Evolutionary conservation across 2,797 vertebrate species (phyloP), one percentile per base, ranked within the genome.

Genomic region (Fistularia tabacaria): DNA sequence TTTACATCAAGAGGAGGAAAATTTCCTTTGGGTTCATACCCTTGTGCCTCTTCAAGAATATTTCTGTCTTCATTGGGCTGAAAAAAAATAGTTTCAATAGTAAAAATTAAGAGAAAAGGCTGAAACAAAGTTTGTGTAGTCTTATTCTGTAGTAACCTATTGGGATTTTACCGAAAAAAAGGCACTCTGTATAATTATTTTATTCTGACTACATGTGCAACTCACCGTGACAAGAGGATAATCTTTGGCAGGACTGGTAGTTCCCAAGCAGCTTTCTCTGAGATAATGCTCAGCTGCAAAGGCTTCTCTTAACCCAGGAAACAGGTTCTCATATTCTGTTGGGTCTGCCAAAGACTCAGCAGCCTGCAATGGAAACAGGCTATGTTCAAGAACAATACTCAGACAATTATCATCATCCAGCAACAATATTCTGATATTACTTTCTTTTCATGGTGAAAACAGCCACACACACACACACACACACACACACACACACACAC

Each of bases 51-150:
- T 74, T 98, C 95, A 46, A 97, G 88, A 69, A 99, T 88, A 63
- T 95, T 96, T 75, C 96, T 92, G 76, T 98, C 96, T 92, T 99
- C 97, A 66, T 99, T 99, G 75, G 92, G 95, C 97, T 99, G 63
- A 36, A 80, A 71, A 55, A 62, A 46, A 46, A 46, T 8, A 47
- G 25, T 25, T 25, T 25, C 5, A 5, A 25, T 25, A 15, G 10
- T 9, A 46, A 46, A 46, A 3, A 41, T 7, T 25, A 37, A 41
- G 9, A 46, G 64, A 73, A 60, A 56, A 10, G 46, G 0, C 3
- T 44, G 7, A 43, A 7, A 53, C 44, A 44, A 1, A 50, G n/a
- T 25, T 25, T 25, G 25, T 25, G 25, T 25, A 25, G 25, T 25
- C 2, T 25, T 25, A 25, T 25, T n/a, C 25, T 25, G 5, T 25